A percentile compares a stretch with the other conserved stretches of the same genome.
Evolutionary conservation across 1,140 invertebrate genomes (phyloP).

Genomic region (Eufriesea mexicana): DNA sequence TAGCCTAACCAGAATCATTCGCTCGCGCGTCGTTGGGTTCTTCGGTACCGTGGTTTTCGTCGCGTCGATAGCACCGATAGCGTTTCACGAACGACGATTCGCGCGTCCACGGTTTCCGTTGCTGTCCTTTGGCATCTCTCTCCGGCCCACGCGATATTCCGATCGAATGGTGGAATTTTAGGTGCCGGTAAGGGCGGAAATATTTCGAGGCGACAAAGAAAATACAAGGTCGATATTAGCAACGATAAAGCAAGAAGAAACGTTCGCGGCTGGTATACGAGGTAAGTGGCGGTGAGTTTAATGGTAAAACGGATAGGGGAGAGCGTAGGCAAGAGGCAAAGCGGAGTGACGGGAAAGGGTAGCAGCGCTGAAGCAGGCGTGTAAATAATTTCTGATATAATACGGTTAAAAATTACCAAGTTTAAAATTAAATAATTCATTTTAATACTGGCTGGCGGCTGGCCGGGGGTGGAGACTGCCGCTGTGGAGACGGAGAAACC

Average conservation of each 20-base stretch:
- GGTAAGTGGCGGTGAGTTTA: slow-evolving; percentile 56
- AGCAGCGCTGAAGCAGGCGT: slow-evolving; percentile 71
- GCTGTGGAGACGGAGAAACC: slow-evolving; percentile 63
- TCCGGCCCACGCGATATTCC: too few species aligned
- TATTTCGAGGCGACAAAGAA: not conserved
- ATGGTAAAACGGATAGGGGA: slow-evolving; percentile 25
- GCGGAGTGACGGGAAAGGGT: slow-evolving; percentile 38
- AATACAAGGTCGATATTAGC: slow-evolving; percentile 17
- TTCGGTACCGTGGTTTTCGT: too few species aligned
- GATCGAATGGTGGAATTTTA: too few species aligned
- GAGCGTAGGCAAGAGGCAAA: slow-evolving; percentile 5
- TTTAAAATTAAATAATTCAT: slow-evolving; percentile 83
- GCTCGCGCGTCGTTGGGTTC: too few species aligned
- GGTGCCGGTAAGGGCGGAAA: too few species aligned
- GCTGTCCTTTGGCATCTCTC: too few species aligned
- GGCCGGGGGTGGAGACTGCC: slow-evolving; percentile 62
- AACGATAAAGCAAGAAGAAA: slow-evolving; percentile 53
- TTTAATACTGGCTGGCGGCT: slow-evolving; percentile 78
- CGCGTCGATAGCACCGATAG: too few species aligned
- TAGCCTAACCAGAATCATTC: too few species aligned
- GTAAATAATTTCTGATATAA: slow-evolving; percentile 82
- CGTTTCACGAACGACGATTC: too few species aligned
- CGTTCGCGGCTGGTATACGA: slow-evolving; percentile 54
- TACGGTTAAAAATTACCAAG: slow-evolving; percentile 82
- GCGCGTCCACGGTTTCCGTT: too few species aligned